phyloP scores from a whole-genome alignment of 2,888 invertebrate species.

The Apodemia hepburni region DNA sequence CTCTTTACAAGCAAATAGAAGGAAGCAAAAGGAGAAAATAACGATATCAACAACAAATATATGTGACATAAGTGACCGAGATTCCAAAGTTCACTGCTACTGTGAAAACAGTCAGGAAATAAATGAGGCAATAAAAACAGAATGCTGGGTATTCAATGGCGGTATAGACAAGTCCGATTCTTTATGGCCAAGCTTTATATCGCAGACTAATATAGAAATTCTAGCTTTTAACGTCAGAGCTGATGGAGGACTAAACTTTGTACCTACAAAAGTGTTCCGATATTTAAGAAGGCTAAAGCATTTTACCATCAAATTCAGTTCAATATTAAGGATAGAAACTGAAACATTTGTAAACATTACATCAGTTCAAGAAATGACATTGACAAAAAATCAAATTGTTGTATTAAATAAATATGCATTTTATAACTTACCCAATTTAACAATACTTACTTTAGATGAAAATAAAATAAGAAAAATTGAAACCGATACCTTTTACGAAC shows the following conservation, averaged over 20 bases:
- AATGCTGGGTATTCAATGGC: constrained; percentile 88
- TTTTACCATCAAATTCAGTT: constrained; percentile 86
- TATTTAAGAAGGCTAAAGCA: constrained; percentile 83
- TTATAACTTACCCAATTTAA: constrained; percentile 85
- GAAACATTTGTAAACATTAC: constrained; percentile 88
- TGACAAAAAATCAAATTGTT: constrained; percentile 86
- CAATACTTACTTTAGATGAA: constrained; percentile 85
- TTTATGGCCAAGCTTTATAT: constrained; percentile 86
- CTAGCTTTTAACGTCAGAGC: constrained; percentile 86
- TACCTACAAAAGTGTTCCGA: constrained; percentile 86
- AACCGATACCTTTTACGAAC: constrained; percentile 86
- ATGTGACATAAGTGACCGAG: constrained; percentile 77
- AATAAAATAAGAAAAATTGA: constrained; percentile 88
- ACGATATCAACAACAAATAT: constrained; percentile 63
- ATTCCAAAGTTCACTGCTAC: constrained; percentile 83
- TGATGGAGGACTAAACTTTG: constrained; percentile 84
- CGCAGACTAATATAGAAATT: constrained; percentile 85
- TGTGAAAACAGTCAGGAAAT: constrained; percentile 80
- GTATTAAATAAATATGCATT: constrained; percentile 84
- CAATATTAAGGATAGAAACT: constrained; percentile 84
- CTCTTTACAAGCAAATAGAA: constrained; percentile 65
- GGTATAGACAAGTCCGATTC: constrained; percentile 84
- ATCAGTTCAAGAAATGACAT: constrained; percentile 83
- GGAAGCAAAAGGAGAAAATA: constrained; percentile 66
- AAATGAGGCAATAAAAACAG: constrained; percentile 83